Evolutionary conservation across 2,888 invertebrate genomes (phyloP), one percentile per base, ranked within the genome.

Genomic region (Thecocarcelia acutangulata): DNA sequence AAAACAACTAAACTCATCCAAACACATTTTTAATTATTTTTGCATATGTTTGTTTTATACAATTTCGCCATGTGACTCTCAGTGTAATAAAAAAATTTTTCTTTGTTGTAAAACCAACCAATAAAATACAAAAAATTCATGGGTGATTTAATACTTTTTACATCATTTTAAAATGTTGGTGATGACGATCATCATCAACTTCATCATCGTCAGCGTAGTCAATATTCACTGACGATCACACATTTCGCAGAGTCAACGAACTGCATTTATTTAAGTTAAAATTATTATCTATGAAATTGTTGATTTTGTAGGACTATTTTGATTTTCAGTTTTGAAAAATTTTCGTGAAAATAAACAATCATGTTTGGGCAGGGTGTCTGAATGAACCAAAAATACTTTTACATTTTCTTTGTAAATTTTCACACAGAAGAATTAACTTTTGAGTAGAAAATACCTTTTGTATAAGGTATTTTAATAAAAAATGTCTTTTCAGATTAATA

Each of bases 171-270:
- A n/a, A 46, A 44, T 63, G 44, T 40, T 75, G 40, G 21, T 66
- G 40, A 66, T 75, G 3, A 24, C 3, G 3, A 54, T 46, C 21
- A 12, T 24, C 61, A 54, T 69, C 40, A 48, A 44, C 19, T n/a
- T 19, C 21, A 58, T 33, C 24, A 15, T 13, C 28, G 61, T 21
- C 15, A 5, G 8, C 50, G 44, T 44, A 50, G 58, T 42, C 58
- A 75, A 12, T 59, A 15, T 52, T 48, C 40, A 46, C 11, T 54
- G 33, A 74, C 19, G 42, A 68, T 59, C 56, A 54, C 28, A 37
- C 15, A 50, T 72, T 63, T 48, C 24, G 50, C 42, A 44, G 64
- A 74, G 82, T 82, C 82, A 82, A 78, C 66, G 82, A 82, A 74
- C 82, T 82, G 50, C 50, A 64, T 58, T 64, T 28, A 44, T 54